Evolutionary conservation across 30 jellyfish, hydroid and myxozoan species (phyloP).

Genomic region (Hydra vulgaris): DNA sequence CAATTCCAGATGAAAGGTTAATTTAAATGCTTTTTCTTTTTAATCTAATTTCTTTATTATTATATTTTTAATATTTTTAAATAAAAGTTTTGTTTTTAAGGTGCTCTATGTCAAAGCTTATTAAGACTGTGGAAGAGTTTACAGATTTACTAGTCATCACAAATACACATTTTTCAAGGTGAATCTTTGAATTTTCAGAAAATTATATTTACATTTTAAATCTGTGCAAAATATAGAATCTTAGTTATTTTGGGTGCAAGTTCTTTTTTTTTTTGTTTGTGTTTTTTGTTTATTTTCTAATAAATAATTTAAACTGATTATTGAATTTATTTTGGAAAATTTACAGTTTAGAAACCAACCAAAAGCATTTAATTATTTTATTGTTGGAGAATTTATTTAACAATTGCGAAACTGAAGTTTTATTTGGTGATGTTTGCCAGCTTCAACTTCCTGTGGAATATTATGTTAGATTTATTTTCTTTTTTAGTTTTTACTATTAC

Average conservation of each 20-base stretch:
- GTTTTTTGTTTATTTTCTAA: too few species aligned
- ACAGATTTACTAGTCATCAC: not conserved
- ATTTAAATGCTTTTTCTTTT: not conserved
- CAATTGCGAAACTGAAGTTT: not conserved
- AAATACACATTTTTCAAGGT: not conserved
- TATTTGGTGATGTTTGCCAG: not conserved
- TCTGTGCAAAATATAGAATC: too few species aligned
- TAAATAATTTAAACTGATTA: too few species aligned
- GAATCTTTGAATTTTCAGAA: not conserved
- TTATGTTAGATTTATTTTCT: not conserved
- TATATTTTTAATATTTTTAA: too few species aligned
- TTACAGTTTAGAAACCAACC: not conserved
- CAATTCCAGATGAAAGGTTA: constrained; percentile 66
- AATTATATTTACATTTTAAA: too few species aligned
- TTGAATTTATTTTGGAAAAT: too few species aligned
- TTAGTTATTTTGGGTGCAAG: too few species aligned
- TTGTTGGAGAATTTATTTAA: not conserved
- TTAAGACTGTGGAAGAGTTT: not conserved
- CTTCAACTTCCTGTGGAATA: not conserved
- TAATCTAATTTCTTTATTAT: too few species aligned
- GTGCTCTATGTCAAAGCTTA: not conserved
- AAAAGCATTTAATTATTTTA: not conserved
- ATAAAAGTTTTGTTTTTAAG: not conserved
- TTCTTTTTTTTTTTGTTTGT: too few species aligned
- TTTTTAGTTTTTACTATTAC: too few species aligned